Evolutionary conservation across 92 coral and sea anemone genomes (phyloP).

Genomic region (Paragorgia papillata): DNA sequence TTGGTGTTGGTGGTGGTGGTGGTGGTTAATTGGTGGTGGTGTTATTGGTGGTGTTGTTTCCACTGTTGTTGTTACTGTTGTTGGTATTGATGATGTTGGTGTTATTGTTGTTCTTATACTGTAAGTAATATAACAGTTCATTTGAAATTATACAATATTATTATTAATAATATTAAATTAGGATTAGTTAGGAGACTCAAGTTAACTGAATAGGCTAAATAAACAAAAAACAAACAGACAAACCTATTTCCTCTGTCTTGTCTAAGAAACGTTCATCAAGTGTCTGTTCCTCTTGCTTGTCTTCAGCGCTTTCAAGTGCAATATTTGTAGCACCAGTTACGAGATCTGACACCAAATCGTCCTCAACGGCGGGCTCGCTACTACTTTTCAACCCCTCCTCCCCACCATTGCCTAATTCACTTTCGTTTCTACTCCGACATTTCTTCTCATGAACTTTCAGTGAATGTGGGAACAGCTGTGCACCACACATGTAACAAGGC

Average conservation of each 20-base stretch:
- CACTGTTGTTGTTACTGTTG: too few relatives aligned
- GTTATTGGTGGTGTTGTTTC: too few relatives aligned
- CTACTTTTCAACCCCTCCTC: not conserved
- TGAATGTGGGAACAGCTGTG: constrained; percentile 78
- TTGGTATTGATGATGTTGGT: too few relatives aligned
- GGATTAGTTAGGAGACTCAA: too few relatives aligned
- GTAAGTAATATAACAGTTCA: too few relatives aligned
- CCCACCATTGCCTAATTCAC: not conserved
- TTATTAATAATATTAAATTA: too few relatives aligned
- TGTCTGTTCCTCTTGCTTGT: not conserved
- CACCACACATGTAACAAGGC: constrained; percentile 91
- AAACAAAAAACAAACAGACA: too few relatives aligned
- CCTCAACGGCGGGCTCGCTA: not conserved
- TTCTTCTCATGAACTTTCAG: constrained; percentile 89
- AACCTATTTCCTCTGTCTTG: not conserved
- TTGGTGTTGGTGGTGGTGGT: too few relatives aligned
- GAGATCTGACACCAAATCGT: not conserved
- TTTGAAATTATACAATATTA: too few relatives aligned
- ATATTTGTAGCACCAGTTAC: not conserved
- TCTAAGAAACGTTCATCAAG: constrained; percentile 1
- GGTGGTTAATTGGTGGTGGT: too few relatives aligned
- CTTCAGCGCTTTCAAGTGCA: not conserved
- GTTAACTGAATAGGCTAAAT: too few relatives aligned
- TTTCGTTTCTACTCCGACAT: constrained; percentile 39
- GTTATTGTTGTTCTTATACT: too few relatives aligned